Evolutionary conservation across 2,888 invertebrate species (phyloP), one percentile per base, ranked within the genome.

Genomic region (Netelia fuscicornis): DNA sequence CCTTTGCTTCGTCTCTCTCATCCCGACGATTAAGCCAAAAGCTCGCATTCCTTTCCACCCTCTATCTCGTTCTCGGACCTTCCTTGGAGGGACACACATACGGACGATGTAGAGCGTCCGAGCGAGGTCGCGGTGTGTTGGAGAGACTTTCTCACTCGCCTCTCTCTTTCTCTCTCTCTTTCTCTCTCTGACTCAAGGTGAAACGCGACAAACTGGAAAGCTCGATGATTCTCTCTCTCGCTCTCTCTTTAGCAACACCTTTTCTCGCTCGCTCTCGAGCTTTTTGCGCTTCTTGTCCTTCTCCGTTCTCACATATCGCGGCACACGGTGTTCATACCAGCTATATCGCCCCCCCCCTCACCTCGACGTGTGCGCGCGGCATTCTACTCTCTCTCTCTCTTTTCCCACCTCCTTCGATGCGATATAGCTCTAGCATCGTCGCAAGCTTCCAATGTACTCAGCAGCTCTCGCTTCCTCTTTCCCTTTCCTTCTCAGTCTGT

Each of bases 151-250:
- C 71, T 25, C 60, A 6, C 44, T 72, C 37, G 6, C 56, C 11
- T 58, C 79, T 75, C 82, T 68, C 68, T 75, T 75, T 75, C 82
- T 62, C 67, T 75, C 78, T 58, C 79, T 75, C 82, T 68, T 62
- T 75, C 79, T 75, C 82, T 68, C 68, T 75, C 78, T 30, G 13
- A 64, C 85, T 60, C 81, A 62, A 25, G 23, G 42, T 20, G 44
- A 65, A 48, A 52, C 68, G 87, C 87, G 87, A 88, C 86, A 86
- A 87, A 84, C 87, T 88, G 87, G 86, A 87, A 89, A 87, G 88
- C 87, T 87, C 87, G 81, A 78, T 75, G 58, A 67, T 70, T 60
- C 80, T 72, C 77, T 87, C 87, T 87, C 77, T 74, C 86, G 85
- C 88, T 75, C 62, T 70, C 85, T 86, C 86, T 79, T 84, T 85